phyloP scores from a whole-genome alignment of 1,140 invertebrate genomes.

The Cydia fagiglandana region DNA sequence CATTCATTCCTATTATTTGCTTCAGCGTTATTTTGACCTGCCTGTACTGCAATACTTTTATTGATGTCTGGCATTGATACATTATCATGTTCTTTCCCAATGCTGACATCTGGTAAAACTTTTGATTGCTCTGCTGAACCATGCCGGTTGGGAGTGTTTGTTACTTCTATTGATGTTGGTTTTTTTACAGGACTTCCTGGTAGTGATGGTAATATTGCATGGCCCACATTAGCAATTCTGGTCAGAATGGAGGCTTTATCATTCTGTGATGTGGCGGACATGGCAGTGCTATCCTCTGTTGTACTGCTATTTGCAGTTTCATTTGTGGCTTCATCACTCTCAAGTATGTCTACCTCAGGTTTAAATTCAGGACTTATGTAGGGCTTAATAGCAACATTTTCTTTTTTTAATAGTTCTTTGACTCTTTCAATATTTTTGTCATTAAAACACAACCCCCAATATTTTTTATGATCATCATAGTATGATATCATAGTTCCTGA shows the following conservation, averaged over 20 bases:
- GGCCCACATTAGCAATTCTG: constrained; percentile 71
- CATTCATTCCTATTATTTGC: constrained; percentile 20
- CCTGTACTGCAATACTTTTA: constrained; percentile 38
- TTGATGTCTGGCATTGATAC: constrained; percentile 48
- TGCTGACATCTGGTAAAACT: constrained; percentile 62
- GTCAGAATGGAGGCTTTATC: constrained; percentile 65
- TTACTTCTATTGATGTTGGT: neutral
- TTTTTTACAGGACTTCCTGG: constrained; percentile 28
- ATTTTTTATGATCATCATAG: constrained; percentile 62
- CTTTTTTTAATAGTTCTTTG: constrained; percentile 48
- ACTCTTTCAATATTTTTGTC: constrained; percentile 55
- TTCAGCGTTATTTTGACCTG: constrained; percentile 46
- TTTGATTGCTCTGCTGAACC: constrained; percentile 44
- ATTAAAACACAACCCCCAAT: constrained; percentile 64
- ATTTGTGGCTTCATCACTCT: constrained; percentile 31
- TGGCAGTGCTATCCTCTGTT: constrained; percentile 52
- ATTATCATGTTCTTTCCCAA: constrained; percentile 35
- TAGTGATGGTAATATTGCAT: constrained; percentile 61
- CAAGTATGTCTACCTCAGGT: constrained; percentile 36
- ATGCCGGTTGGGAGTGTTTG: neutral
- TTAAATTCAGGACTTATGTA: constrained; percentile 38
- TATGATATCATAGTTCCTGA: constrained; percentile 58
- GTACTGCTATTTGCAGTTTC: constrained; percentile 56
- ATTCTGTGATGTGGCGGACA: constrained; percentile 56
- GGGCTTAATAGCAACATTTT: constrained; percentile 47